These are phyloP conservation scores for Tilapia sparmanii DNA, from an alignment of 2,113 vertebrate species.

Conservation along the genomic window DNA sequence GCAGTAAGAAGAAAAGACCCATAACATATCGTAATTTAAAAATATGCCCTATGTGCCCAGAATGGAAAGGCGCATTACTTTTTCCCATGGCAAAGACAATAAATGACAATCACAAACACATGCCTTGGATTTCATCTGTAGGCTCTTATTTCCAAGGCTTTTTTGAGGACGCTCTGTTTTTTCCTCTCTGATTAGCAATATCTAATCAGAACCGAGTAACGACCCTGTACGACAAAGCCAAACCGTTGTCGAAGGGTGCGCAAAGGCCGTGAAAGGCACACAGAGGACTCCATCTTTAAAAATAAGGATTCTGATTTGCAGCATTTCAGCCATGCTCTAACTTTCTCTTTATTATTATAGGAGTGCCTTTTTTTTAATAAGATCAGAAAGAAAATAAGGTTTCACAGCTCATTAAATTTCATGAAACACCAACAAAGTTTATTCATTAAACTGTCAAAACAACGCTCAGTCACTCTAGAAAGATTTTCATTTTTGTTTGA, in stretches of 20 bases:
- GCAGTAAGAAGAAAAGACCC: slow-evolving; percentile 3
- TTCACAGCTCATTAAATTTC: slow-evolving; percentile 16
- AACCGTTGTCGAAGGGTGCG: neutral
- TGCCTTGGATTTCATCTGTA: slow-evolving; percentile 59
- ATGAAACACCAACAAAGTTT: slow-evolving; percentile 8
- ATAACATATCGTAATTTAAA: neutral
- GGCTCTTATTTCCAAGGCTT: slow-evolving; percentile 49
- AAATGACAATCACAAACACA: slow-evolving; percentile 70
- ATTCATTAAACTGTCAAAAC: slow-evolving; percentile 28
- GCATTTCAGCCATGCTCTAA: neutral
- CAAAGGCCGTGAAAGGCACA: neutral
- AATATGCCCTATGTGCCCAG: slow-evolving; percentile 16
- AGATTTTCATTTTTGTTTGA: neutral
- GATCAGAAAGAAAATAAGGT: neutral
- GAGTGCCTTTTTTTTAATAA: neutral
- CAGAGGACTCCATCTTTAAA: neutral
- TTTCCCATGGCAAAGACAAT: slow-evolving; percentile 66
- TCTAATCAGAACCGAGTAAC: slow-evolving; percentile 58
- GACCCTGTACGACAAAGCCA: slow-evolving; percentile 7
- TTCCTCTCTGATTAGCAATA: slow-evolving; percentile 57
- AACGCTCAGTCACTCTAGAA: neutral
- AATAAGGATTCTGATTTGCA: neutral
- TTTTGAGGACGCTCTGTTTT: slow-evolving; percentile 32
- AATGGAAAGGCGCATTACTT: slow-evolving; percentile 11
- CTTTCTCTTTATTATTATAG: neutral